Conservation (phyloP, 35 echinoderm and acorn worm genomes). For the Heliocidaris tuberculata region DNA sequence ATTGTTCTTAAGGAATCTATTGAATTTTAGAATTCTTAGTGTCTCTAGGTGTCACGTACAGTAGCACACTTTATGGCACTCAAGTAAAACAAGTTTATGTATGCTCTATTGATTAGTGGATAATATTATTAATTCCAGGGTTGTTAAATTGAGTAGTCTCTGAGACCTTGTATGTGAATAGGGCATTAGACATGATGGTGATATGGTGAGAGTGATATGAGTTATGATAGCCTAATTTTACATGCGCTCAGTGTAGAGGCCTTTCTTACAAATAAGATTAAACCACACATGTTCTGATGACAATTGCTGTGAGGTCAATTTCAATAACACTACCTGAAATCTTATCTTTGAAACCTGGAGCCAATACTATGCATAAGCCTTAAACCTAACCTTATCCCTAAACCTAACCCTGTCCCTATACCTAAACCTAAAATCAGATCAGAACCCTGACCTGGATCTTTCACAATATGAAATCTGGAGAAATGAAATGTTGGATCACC, state of each 20-base stretch:
- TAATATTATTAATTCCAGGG: not conserved
- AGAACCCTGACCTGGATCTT: too few relatives aligned
- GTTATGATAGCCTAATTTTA: not conserved
- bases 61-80: too few relatives aligned
- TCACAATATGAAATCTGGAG: too few relatives aligned
- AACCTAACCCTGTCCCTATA: too few relatives aligned
- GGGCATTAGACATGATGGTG: not conserved
- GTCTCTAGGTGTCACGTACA: not conserved
- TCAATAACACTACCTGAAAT: not conserved
- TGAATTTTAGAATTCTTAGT: too few relatives aligned
- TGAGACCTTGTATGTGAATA: not conserved
- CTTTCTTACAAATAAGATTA: not conserved
- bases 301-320: not conserved
- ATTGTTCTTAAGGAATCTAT: too few relatives aligned
- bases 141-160: not conserved
- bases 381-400: not conserved
- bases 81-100: too few relatives aligned
- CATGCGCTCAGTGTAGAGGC: not conserved
- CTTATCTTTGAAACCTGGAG: not conserved
- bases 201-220: not conserved
- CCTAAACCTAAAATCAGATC: too few relatives aligned
- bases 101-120: too few relatives aligned
- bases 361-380: not conserved
- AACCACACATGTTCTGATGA: not conserved
- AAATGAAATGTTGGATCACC: too few relatives aligned